Evolutionary conservation across 2,888 invertebrate species (phyloP), one percentile per base, ranked within the genome.

Genomic region (Diarsia mendica): DNA sequence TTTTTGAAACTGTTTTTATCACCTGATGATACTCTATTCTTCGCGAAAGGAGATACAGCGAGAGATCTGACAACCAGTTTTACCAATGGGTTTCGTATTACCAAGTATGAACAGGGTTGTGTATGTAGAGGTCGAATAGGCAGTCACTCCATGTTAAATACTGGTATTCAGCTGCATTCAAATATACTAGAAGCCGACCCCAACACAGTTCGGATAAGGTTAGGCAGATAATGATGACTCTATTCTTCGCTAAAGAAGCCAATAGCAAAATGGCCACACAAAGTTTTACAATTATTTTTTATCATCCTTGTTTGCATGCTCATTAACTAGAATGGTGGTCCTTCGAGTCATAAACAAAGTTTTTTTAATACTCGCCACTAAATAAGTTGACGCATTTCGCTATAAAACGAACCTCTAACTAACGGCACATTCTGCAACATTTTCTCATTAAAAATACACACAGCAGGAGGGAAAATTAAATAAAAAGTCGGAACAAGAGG

Each of bases 401-500:
- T 53, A 33, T 46, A 60, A 55, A 66, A 69, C 48, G 15, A 20
- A 49, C 33, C 33, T 67, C 60, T 48, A 70, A 44, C 28, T 46
- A 9, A 55, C 48, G 68, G 66, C 20, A 73, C n/a, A 73, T 79
- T 79, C 64, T 79, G 44, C 33, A 48, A 58, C 15, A 70, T 65
- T 79, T 79, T 73, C 61, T 72, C 65, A 71, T 77, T 77, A 79
- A 84, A 85, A 80, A 79, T 81, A 78, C 48, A 74, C 71, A 68
- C 72, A 77, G 75, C 80, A 61, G 82, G 85, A 78, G 78, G 60
- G 61, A 79, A 87, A 88, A 87, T 88, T 86, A 85, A 89, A 88
- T 87, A 83, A 55, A 64, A 51, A 63, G 39, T 70, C 75, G 55
- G 68, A 80, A 91, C 91, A 93, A 93, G 90, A 90, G 90, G 60